A percentile compares a stretch with the other conserved stretches of the same genome.
Conservation (phyloP, 2,797 vertebrate genomes). For the Darevskia nairensis region DNA sequence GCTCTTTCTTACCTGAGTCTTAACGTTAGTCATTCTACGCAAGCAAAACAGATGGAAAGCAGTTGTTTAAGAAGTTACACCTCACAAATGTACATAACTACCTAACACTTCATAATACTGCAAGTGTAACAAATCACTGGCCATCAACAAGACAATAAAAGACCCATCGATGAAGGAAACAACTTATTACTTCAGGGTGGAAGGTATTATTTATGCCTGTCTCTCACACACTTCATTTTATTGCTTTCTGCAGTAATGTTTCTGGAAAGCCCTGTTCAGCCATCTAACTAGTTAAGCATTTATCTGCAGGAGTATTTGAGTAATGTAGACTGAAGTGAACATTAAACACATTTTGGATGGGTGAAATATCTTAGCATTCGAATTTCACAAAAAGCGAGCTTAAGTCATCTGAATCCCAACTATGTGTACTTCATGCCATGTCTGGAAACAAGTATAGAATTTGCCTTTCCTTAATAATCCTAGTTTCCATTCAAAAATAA, state of each 20-base stretch:
- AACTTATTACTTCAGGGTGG: not conserved
- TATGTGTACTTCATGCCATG: not conserved
- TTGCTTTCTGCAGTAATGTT: not conserved
- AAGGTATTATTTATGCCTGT: not conserved
- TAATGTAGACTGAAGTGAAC: not conserved
- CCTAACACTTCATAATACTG: not conserved
- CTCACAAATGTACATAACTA: not conserved
- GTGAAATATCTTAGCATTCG: not conserved
- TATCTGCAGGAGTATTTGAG: not conserved
- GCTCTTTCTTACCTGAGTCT: not conserved
- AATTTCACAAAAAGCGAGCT: not conserved
- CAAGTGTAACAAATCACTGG: not conserved
- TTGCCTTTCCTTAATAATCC: not conserved
- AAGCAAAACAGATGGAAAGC: conserved; percentile 8
- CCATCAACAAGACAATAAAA: not conserved
- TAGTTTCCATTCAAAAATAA: not conserved
- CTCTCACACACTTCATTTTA: not conserved
- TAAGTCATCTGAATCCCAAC: not conserved
- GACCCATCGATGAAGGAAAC: not conserved
- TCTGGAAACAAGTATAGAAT: not conserved
- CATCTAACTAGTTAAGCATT: not conserved
- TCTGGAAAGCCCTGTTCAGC: not conserved
- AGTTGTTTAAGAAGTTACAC: conserved; percentile 10
- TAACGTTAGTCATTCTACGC: not conserved
- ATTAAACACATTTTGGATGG: not conserved